Evolutionary conservation across 2,113 vertebrate species (phyloP).

Genomic region (Chaenocephalus aceratus): DNA sequence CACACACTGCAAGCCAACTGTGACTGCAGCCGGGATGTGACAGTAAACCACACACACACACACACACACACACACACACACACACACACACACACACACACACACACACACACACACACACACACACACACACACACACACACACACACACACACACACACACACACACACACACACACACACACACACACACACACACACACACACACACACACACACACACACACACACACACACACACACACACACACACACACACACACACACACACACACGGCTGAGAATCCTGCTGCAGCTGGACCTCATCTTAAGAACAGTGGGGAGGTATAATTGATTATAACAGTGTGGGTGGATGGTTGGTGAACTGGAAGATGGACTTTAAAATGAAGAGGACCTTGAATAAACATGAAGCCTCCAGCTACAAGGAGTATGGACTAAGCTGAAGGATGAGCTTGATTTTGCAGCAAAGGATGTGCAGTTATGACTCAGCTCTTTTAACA

Average conservation of each 20-base stretch:
- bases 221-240: constrained; percentile 1
- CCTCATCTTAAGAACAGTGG: constrained; percentile 11
- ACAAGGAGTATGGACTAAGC: not conserved
- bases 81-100: constrained; percentile 5
- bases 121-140: not conserved
- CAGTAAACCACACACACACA: not conserved
- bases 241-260: not conserved
- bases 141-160: constrained; percentile 14
- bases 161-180: not conserved
- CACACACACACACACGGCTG: not conserved
- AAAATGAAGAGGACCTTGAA: not conserved
- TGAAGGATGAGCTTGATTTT: not conserved
- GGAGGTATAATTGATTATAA: not conserved
- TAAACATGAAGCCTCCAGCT: not conserved
- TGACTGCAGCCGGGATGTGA: no score
- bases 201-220: not conserved
- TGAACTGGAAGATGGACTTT: not conserved
- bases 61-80: not conserved
- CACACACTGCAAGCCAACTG: no score
- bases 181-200: constrained; percentile 5
- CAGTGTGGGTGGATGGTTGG: not conserved
- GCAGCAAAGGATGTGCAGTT: not conserved
- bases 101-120: constrained; percentile 1
- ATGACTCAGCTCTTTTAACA: constrained; percentile 37
- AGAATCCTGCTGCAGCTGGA: constrained; percentile 28